Evolutionary conservation across 2,888 invertebrate genomes (phyloP).

Genomic region (Ophioninae sp.): DNA sequence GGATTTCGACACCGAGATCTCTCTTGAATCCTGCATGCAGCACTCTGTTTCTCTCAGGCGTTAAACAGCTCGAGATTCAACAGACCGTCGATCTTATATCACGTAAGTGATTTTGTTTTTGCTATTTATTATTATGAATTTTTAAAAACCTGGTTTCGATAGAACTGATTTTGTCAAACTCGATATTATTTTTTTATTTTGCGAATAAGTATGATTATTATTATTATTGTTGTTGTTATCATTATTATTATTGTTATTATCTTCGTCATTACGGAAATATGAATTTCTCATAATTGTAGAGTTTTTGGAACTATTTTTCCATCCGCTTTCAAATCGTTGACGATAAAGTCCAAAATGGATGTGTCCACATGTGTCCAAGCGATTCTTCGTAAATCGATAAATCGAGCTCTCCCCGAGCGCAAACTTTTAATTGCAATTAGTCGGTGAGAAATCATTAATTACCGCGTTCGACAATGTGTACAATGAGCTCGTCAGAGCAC

Average conservation of each 20-base stretch:
- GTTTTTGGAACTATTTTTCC: too few species aligned
- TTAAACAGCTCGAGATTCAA: constrained; percentile 87
- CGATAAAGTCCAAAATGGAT: background rate
- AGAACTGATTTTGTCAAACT: background rate
- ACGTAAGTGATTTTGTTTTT: constrained; percentile 40
- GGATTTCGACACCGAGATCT: constrained; percentile 83
- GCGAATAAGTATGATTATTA: too few species aligned
- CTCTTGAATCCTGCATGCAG: constrained; percentile 86
- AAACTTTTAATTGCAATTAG: constrained; percentile 20
- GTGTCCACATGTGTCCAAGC: background rate
- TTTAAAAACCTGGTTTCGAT: background rate
- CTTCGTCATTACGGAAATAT: too few species aligned
- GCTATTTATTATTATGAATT: background rate
- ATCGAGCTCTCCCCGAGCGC: background rate
- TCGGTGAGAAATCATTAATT: constrained; percentile 22
- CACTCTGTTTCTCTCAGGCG: constrained; percentile 87
- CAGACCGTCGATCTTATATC: constrained; percentile 86
- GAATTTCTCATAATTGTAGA: too few species aligned
- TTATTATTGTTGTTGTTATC: too few species aligned
- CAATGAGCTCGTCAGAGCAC: background rate
- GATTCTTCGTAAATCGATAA: background rate
- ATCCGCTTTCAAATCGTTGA: too few species aligned
- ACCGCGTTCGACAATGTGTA: constrained; percentile 5
- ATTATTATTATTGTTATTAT: too few species aligned
- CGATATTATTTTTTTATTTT: background rate